Evolutionary conservation across 2,113 vertebrate species (phyloP).

Genomic region (Notarius quadriscutis): DNA sequence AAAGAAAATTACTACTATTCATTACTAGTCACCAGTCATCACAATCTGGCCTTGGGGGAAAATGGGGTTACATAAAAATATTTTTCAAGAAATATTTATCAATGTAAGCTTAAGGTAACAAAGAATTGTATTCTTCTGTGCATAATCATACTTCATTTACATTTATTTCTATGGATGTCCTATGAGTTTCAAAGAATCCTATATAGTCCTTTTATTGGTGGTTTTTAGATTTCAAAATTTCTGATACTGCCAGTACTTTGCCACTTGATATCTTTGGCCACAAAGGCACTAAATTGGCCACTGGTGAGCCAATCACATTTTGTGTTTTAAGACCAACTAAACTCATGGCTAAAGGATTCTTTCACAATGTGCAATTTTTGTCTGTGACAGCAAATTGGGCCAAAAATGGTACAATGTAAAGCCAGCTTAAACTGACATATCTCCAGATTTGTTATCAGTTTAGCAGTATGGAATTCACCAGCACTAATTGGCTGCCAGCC

Average conservation of each 20-base stretch:
- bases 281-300: background rate
- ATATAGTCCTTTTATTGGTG: background rate
- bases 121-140: background rate
- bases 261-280: background rate
- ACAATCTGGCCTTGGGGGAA: background rate
- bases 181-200: background rate
- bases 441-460: background rate
- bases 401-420: background rate
- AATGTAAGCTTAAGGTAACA: background rate
- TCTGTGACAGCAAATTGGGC: background rate
- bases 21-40: background rate
- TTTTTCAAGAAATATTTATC: background rate
- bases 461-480: background rate
- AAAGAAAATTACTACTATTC: background rate
- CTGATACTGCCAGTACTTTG: background rate
- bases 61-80: background rate
- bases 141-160: background rate
- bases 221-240: background rate
- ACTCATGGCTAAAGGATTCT: background rate
- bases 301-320: background rate
- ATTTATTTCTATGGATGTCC: background rate
- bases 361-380: background rate
- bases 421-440: background rate
- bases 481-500: slow-evolving; percentile 2
- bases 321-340: background rate